phyloP scores from a whole-genome alignment of 2,888 invertebrate genomes.

The Eremobia ochroleuca region DNA sequence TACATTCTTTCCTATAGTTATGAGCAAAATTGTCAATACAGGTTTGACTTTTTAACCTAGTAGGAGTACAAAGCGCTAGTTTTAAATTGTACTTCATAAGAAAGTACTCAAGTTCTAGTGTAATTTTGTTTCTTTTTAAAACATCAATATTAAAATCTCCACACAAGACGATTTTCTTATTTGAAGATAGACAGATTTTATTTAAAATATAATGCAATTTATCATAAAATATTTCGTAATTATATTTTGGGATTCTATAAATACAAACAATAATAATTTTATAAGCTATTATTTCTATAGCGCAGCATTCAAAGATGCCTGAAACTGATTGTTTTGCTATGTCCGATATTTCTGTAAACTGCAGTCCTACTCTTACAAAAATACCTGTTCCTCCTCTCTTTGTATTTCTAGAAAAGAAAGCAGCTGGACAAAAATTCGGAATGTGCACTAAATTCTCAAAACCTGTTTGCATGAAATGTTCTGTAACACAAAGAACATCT shows the following conservation, averaged over 20 bases:
- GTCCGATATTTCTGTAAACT: neutral
- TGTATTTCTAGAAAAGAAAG: no score
- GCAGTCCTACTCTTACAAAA: no score
- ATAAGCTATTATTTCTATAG: neutral
- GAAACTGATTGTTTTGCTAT: neutral
- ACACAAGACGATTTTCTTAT: neutral
- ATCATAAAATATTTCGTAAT: neutral
- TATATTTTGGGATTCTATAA: neutral
- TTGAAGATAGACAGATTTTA: neutral
- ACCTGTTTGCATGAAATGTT: neutral
- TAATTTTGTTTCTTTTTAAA: neutral
- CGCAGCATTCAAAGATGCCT: neutral
- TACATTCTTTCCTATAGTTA: neutral
- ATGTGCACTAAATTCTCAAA: neutral
- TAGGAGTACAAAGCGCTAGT: neutral
- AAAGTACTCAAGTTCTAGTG: neutral
- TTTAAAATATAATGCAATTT: neutral
- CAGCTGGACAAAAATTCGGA: no score
- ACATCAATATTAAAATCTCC: no score
- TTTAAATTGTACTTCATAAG: neutral
- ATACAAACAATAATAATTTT: neutral
- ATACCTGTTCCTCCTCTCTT: no score
- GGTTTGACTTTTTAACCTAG: neutral
- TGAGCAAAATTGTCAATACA: neutral
- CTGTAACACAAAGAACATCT: neutral